Conservation (phyloP, 2,797 vertebrate species). For the Aphelocoma californica region DNA sequence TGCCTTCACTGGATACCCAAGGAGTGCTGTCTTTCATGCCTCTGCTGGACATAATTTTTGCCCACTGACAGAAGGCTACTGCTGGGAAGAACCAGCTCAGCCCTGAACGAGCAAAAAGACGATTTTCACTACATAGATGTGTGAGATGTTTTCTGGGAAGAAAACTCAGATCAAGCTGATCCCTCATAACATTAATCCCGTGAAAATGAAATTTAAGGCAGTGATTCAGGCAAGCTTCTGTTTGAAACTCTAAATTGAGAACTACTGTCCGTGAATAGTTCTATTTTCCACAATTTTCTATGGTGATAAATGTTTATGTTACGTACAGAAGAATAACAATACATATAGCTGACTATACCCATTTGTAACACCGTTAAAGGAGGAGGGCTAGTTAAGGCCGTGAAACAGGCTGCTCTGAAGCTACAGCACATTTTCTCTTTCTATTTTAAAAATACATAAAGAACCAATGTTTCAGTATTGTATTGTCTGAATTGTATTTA, state of each 20-base stretch:
- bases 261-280: not conserved
- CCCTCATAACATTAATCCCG: not conserved
- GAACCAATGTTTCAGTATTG: not conserved
- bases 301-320: not conserved
- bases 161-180: not conserved
- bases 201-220: not conserved
- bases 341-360: not conserved
- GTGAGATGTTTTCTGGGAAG: not conserved
- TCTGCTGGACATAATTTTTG: not conserved
- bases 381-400: not conserved
- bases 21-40: not conserved
- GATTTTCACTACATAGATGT: not conserved
- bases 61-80: fast-evolving
- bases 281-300: not conserved
- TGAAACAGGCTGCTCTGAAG: not conserved
- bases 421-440: not conserved
- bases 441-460: not conserved
- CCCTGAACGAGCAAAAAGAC: not conserved
- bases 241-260: not conserved
- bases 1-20: not conserved
- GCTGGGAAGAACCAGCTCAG: not conserved
- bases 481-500: not conserved
- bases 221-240: not conserved
- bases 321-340: not conserved
- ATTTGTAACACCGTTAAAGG: not conserved